Evolutionary conservation across 2,797 vertebrate genomes (phyloP), one percentile per base, ranked within the genome.

Genomic region (Falco concolor): DNA sequence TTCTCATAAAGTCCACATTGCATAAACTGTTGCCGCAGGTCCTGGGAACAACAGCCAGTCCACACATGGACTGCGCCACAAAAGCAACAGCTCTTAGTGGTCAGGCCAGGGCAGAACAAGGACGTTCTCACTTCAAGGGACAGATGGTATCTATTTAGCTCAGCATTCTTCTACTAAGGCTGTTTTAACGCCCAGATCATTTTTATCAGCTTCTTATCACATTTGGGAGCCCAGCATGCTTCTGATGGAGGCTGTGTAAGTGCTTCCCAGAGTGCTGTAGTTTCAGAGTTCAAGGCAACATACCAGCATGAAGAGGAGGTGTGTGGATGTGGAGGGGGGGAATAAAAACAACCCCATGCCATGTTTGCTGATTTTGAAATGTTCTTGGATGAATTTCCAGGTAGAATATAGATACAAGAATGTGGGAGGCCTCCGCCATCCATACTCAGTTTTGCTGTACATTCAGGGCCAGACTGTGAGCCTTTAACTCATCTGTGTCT

Each of bases 111-210:
- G 77, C 89, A 92, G 93, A 93, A 77, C 52, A 86, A 94, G 88
- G 93, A 91, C 6, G 0, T 68, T 77, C 72, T 97, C 80, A 32
- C 81, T 95, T 80, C 78, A 73, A 96, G 93, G 95, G 88, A 63
- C 96, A 97, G 96, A 98, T 97, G 97, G 96, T 95, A 82, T 97
- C 96, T 95, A 85, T 97, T 97, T 96, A 97, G 96, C 92, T 90
- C 93, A 96, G 89, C 93, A 93, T 97, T 94, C 89, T 95, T 97
- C 84, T 54, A 60, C 93, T 89, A 78, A 84, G 81, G 93, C 93
- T 95, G 78, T 94, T 96, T 94, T 94, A 97, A 89, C 4, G 52
- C 90, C 77, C 84, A 90, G 93, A 93, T 96, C 93, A 84, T 96
- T 97, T 95, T 96, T 95, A 97, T 95, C 89, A 92, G 86, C 92